Evolutionary conservation across 2,113 vertebrate species (phyloP).

Genomic region (Lepisosteus osseus): DNA sequence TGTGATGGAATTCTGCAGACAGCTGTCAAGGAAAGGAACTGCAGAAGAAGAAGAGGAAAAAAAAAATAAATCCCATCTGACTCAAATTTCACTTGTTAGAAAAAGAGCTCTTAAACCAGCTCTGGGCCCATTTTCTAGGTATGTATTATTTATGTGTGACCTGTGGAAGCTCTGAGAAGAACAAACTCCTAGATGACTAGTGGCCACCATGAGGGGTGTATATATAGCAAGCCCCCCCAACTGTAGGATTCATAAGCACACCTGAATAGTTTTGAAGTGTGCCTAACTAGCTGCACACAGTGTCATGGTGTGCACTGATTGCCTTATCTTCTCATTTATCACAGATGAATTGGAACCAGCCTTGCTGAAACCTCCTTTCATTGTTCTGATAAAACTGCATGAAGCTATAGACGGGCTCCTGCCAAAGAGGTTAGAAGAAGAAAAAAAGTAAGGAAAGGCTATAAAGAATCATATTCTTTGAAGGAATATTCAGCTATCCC

Average conservation of each 20-base stretch:
- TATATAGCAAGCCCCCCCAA: slow-evolving; percentile 74
- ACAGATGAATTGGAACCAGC: slow-evolving; percentile 99
- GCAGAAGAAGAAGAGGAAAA: slow-evolving; percentile 26
- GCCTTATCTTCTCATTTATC: slow-evolving; percentile 99
- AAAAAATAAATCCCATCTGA: slow-evolving; percentile 33
- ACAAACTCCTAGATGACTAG: slow-evolving; percentile 67
- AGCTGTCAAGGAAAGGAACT: slow-evolving; percentile 64
- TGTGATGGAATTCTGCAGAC: slow-evolving; percentile 66
- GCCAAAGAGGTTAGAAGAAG: slow-evolving; percentile 39
- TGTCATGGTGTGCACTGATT: slow-evolving; percentile 93
- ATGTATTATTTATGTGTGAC: slow-evolving; percentile 70
- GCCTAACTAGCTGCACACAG: slow-evolving; percentile 80
- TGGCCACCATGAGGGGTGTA: slow-evolving; percentile 71
- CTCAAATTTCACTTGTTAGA: slow-evolving; percentile 34
- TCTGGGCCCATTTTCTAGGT: slow-evolving; percentile 30
- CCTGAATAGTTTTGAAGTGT: slow-evolving; percentile 84
- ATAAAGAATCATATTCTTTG: slow-evolving; percentile 38
- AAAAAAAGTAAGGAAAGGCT: slow-evolving; percentile 22
- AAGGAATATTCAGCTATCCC: slow-evolving; percentile 27
- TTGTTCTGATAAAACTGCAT: slow-evolving; percentile 83
- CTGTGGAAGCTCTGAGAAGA: slow-evolving; percentile 62
- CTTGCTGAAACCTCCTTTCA: slow-evolving; percentile 94
- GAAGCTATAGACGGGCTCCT: slow-evolving; percentile 59
- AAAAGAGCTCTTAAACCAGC: slow-evolving; percentile 1
- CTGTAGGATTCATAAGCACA: slow-evolving; percentile 74